Base-by-base conservation (phyloP, 1,140 invertebrate genomes). In the Solenopsis invicta region DNA sequence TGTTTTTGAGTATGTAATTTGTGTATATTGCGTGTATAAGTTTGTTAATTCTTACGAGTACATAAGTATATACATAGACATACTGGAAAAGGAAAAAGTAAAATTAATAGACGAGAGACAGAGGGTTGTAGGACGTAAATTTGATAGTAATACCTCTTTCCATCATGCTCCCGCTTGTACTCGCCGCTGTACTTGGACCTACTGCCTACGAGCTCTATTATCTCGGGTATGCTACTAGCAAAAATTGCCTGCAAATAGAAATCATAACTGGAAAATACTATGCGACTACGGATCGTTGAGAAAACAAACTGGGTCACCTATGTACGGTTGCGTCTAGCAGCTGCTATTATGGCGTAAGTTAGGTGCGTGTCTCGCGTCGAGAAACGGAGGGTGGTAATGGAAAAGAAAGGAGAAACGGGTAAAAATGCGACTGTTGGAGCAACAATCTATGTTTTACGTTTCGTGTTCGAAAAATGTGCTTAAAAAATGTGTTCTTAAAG, bases 151-250 rank as follows among this genome's bases (percentile, higher is more conserved):
- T 98, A 99, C 98, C 98, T 99, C 97, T 99, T 99, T 97, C 98
- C 98, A 95, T 99, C 98, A 95, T 99, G 98, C 97, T 99, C 98
- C 96, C 98, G 97, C 97, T 99, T 99, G 97, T 99, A 98, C 96
- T 98, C 98, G 95, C 98, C 98, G 96, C 98, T 98, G 97, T 99
- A 99, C 97, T 99, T 99, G 96, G 98, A 98, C 96, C 98, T 98
- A 97, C 97, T 98, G 96, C 98, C 98, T 97, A 99, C 98, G 96
- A 99, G 98, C 97, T 99, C 99, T 97, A 99, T 99, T 96, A 99
- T 99, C 97, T 99, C 98, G 95, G 98, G 99, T 97, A 99, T 99
- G 97, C 98, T 99, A 98, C 98, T 99, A 97, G 98, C 98, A 98
- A 98, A 98, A 97, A 98, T 98, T 97, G 98, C 98, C 98, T 98